phyloP scores from a whole-genome alignment of 2,888 invertebrate genomes.

The Xylophagus ater region DNA sequence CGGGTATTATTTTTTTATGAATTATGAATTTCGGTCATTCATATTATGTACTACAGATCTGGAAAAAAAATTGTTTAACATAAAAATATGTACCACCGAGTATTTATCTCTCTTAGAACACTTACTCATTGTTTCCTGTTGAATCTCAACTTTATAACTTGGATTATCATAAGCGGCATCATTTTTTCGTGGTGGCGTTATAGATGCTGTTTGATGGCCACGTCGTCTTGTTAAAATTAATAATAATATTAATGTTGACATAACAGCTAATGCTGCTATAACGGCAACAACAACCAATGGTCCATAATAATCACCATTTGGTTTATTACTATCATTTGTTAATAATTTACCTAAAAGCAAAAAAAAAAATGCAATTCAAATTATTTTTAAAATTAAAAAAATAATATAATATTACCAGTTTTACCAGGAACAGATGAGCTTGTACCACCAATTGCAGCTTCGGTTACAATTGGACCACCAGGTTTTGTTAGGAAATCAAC shows the following conservation, averaged over 20 bases:
- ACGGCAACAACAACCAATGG: constrained; percentile 81
- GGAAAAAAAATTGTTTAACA: too few relatives aligned
- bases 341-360: constrained; percentile 42
- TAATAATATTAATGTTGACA: constrained; percentile 67
- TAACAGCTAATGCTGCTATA: constrained; percentile 72
- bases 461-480: constrained; percentile 45
- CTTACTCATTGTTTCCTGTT: constrained; percentile 85
- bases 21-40: too few relatives aligned
- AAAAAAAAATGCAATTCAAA: constrained; percentile 9
- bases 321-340: constrained; percentile 32
- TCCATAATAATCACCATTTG: constrained; percentile 68
- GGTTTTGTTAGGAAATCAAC: constrained; percentile 79
- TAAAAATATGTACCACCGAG: too few relatives aligned
- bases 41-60: too few relatives aligned
- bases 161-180: constrained; percentile 90
- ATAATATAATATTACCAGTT: constrained; percentile 27
- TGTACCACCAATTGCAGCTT: too few relatives aligned
- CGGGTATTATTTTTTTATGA: too few relatives aligned
- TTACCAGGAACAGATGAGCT: constrained; percentile 40
- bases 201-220: constrained; percentile 60
- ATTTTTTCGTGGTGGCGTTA: constrained; percentile 66
- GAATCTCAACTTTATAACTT: constrained; percentile 86
- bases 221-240: constrained; percentile 67
- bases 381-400: constrained; percentile 5
- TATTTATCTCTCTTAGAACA: too few relatives aligned